Conservation (phyloP, 2,113 vertebrate genomes). For the Circaetus cinerascens region DNA sequence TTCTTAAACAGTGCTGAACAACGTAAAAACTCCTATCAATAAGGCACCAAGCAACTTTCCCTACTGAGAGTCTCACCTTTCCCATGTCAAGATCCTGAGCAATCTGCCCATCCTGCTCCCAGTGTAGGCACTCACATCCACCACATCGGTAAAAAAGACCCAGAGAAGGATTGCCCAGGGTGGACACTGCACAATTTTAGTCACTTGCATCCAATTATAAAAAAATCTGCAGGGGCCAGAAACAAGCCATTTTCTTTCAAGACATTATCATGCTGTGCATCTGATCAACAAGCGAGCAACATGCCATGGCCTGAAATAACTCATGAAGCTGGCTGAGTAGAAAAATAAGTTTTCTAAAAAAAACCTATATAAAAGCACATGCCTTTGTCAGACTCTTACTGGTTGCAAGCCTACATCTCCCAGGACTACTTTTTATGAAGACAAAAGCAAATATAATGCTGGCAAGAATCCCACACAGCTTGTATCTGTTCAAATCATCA, state of each 20-base stretch:
- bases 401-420: neutral
- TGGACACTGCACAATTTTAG: neutral
- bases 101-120: neutral
- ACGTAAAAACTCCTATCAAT: neutral
- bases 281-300: neutral
- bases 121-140: neutral
- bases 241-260: neutral
- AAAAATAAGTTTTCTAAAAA: neutral
- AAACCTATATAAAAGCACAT: neutral
- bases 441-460: constrained; percentile 1
- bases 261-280: neutral
- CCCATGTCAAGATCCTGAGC: neutral
- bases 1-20: neutral
- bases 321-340: neutral
- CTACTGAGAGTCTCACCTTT: neutral
- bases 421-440: neutral
- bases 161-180: rapidly evolving
- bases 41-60: neutral
- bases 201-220: neutral
- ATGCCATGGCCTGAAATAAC: constrained; percentile 9
- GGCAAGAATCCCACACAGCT: neutral
- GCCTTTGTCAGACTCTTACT: neutral
- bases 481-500: constrained; percentile 8
- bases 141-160: neutral
- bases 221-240: neutral